These are phyloP conservation scores for Anticlea derivata DNA, from an alignment of 2,888 invertebrate genomes.

Conservation along the genomic window DNA sequence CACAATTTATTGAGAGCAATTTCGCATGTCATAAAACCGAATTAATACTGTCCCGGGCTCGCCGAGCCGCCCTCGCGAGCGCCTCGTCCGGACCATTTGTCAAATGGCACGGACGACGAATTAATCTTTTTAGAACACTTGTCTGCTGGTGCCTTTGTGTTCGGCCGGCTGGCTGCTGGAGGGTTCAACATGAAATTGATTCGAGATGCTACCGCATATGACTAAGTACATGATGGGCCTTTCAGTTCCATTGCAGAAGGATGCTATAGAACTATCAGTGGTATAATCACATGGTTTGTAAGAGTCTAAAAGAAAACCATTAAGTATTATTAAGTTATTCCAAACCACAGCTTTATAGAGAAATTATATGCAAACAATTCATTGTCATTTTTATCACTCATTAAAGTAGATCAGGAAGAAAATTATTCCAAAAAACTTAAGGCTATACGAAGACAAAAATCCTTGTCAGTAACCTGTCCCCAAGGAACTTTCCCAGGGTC, in stretches of 20 bases:
- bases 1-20: constrained; percentile 79
- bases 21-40: constrained; percentile 82
- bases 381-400: too few relatives aligned
- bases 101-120: constrained; percentile 45
- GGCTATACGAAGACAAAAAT: too few relatives aligned
- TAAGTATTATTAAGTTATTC: too few relatives aligned
- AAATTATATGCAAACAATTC: too few relatives aligned
- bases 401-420: too few relatives aligned
- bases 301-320: too few relatives aligned
- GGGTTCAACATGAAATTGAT: constrained; percentile 19
- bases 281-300: too few relatives aligned
- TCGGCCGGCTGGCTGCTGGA: constrained; percentile 14
- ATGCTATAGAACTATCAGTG: not conserved
- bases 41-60: constrained; percentile 64
- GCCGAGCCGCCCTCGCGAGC: constrained; percentile 3
- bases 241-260: constrained; percentile 12
- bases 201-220: constrained; percentile 32
- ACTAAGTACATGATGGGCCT: not conserved
- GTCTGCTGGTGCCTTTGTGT: constrained; percentile 37
- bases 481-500: too few relatives aligned
- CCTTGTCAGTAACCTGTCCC: too few relatives aligned
- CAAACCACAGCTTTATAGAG: too few relatives aligned
- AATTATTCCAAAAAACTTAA: too few relatives aligned
- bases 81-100: constrained; percentile 39
- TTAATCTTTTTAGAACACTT: constrained; percentile 40